phyloP scores from a whole-genome alignment of 2,888 invertebrate species.

The Metopia argyrocephala region DNA sequence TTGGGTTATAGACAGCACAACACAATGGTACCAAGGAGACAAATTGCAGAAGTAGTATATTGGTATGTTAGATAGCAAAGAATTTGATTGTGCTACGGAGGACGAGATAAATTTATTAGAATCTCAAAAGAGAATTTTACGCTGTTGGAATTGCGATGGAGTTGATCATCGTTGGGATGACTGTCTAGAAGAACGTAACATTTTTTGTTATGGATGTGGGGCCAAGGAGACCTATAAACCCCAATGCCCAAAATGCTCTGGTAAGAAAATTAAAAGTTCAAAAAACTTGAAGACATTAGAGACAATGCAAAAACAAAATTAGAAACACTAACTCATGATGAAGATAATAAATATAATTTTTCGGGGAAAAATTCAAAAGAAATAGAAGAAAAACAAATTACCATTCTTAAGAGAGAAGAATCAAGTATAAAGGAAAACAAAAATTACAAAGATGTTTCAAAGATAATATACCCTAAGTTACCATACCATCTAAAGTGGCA shows the following conservation, averaged over 20 bases:
- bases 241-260: slow-evolving; percentile 19
- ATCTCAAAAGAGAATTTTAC: background rate
- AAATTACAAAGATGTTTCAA: too few species aligned
- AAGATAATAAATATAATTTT: too few species aligned
- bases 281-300: background rate
- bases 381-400: too few species aligned
- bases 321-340: background rate
- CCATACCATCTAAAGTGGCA: slow-evolving; percentile 25
- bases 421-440: background rate
- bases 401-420: background rate
- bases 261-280: background rate
- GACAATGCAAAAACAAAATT: too few species aligned
- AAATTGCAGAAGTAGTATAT: background rate
- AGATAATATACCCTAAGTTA: background rate
- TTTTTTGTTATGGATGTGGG: too few species aligned
- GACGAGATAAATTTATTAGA: background rate
- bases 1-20: background rate
- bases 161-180: slow-evolving; percentile 34
- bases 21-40: background rate
- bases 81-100: background rate
- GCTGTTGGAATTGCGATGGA: background rate
- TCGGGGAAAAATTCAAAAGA: too few species aligned
- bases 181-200: too few species aligned
- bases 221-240: too few species aligned
- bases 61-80: background rate